Percentiles rank a stretch among this genome's conserved stretches.
Evolutionary conservation across 2,113 vertebrate genomes (phyloP).

Genomic region (Xiphorhynchus elegans): DNA sequence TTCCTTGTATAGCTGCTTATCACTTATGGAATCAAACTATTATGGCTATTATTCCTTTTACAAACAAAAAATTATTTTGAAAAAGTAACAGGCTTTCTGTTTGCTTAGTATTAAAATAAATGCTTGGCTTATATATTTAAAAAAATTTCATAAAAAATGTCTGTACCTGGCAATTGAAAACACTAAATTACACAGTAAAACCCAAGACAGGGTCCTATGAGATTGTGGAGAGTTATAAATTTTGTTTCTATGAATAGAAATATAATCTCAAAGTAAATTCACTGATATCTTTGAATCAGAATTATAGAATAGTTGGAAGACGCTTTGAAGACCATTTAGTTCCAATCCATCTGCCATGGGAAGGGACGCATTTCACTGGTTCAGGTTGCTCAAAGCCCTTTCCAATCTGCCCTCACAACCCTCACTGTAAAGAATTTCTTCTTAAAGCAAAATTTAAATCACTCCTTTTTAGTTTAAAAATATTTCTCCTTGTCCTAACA

Average conservation of each 20-base stretch:
- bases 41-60: not conserved
- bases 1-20: not conserved
- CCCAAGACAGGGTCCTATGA: not conserved
- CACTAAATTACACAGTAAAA: not conserved
- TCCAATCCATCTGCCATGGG: not conserved
- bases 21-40: not conserved
- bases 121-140: not conserved
- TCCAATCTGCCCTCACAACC: not conserved
- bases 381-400: not conserved
- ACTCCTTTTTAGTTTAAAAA: not conserved
- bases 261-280: not conserved
- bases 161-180: accelerated
- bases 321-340: not conserved
- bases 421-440: not conserved
- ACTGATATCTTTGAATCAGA: not conserved
- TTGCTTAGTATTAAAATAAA: not conserved
- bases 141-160: not conserved
- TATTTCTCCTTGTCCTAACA: not conserved
- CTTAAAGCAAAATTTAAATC: not conserved
- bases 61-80: not conserved
- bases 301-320: not conserved
- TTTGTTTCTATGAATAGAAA: not conserved
- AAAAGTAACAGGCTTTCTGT: not conserved
- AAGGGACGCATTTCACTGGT: not conserved
- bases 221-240: not conserved